Conservation (phyloP, 2,113 vertebrate genomes). For the Lynx canadensis region DNA sequence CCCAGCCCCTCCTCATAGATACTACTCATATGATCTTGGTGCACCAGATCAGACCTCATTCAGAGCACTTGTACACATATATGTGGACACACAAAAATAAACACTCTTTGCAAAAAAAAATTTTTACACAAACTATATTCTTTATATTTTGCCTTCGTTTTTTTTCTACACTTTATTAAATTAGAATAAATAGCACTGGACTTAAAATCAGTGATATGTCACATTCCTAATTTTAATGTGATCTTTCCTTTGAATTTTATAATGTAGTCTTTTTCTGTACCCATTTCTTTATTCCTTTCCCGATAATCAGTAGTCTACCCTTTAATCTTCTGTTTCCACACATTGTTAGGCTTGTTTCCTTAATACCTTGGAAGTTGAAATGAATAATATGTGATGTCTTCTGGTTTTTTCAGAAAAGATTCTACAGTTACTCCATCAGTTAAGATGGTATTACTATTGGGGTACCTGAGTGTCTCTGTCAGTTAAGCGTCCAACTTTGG, state of each 20-base stretch:
- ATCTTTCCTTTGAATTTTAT: not conserved
- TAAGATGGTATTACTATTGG: not conserved
- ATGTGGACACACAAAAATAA: not conserved
- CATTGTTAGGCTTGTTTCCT: constrained; percentile 14
- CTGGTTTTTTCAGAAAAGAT: not conserved
- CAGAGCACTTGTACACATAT: not conserved
- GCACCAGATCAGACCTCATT: not conserved
- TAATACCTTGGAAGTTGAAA: not conserved
- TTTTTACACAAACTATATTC: not conserved
- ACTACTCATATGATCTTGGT: not conserved
- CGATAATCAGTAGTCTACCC: not conserved
- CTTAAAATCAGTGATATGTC: constrained; percentile 5
- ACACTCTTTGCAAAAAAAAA: not conserved
- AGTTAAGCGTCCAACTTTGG: too few species aligned
- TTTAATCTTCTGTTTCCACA: constrained; percentile 25
- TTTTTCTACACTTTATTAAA: not conserved
- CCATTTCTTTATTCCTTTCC: not conserved
- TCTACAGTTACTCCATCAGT: not conserved
- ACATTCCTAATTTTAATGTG: not conserved
- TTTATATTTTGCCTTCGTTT: not conserved
- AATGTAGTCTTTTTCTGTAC: not conserved
- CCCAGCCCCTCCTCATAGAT: not conserved
- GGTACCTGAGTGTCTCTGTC: too few species aligned
- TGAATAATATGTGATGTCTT: not conserved
- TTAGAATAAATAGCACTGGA: not conserved